A percentile compares a stretch with the other conserved stretches of the same genome.
These are phyloP conservation scores for Cyanistes caeruleus DNA, from an alignment of 2,113 vertebrate genomes.

Conservation along the genomic window DNA sequence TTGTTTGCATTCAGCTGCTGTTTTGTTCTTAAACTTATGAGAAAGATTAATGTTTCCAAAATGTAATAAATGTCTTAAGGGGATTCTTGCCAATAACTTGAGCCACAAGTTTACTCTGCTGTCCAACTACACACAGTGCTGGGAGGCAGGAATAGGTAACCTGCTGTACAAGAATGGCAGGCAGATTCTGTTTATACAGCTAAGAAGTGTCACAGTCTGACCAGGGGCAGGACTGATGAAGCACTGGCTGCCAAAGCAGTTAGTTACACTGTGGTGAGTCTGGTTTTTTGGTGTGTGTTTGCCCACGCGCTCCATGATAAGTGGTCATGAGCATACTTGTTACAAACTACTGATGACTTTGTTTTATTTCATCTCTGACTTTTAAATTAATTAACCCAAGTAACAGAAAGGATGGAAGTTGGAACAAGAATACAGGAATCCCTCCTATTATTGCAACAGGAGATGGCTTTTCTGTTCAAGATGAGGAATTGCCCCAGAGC, in stretches of 20 bases:
- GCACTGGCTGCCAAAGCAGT: neutral
- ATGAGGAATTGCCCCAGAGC: neutral
- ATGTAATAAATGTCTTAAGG: neutral
- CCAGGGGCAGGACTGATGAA: neutral
- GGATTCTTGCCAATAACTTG: neutral
- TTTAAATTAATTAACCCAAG: neutral
- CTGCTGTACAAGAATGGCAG: conserved; percentile 44
- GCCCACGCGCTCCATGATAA: neutral
- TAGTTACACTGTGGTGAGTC: neutral
- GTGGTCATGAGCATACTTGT: neutral
- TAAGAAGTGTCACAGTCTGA: neutral
- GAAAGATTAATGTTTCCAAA: neutral
- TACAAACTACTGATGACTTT: neutral
- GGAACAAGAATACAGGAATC: neutral
- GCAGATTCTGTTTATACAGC: conserved; percentile 20
- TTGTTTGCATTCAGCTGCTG: neutral
- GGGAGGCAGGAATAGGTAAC: conserved; percentile 51
- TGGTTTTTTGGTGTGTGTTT: neutral
- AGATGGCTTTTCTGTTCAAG: neutral
- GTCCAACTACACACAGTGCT: neutral
- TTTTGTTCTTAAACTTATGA: neutral
- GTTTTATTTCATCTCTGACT: neutral
- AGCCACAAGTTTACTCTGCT: neutral
- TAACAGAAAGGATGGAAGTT: neutral
- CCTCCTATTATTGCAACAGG: neutral